Conservation (phyloP, 2,797 vertebrate genomes). For the Leuciscus waleckii region DNA sequence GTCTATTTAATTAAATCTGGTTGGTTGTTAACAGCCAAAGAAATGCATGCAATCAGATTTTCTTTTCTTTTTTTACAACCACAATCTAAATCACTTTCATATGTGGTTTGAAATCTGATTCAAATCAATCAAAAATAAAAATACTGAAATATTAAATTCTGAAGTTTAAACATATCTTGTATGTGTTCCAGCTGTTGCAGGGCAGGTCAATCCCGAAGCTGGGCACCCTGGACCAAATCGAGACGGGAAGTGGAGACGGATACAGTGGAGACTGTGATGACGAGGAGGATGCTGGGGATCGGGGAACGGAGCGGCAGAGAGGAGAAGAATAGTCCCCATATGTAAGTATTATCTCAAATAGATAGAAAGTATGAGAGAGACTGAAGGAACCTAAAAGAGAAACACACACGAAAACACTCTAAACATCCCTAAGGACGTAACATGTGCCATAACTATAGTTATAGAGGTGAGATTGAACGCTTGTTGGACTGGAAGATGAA, state of each 20-base stretch:
- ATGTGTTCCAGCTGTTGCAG: slow-evolving; percentile 80
- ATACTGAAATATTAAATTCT: background rate
- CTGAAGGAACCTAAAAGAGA: too few species aligned
- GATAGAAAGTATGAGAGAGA: background rate
- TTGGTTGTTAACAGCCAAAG: background rate
- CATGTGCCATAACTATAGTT: background rate
- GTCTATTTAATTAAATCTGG: background rate
- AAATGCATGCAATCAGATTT: background rate
- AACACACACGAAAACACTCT: too few species aligned
- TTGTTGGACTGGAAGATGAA: background rate
- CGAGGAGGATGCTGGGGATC: slow-evolving; percentile 88
- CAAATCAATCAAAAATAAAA: background rate
- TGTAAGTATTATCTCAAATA: slow-evolving; percentile 25
- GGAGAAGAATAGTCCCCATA: slow-evolving; percentile 62
- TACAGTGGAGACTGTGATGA: slow-evolving; percentile 91
- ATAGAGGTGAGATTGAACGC: background rate
- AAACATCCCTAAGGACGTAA: too few species aligned
- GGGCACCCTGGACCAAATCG: slow-evolving; percentile 80
- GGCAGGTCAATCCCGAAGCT: slow-evolving; percentile 83
- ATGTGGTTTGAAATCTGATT: background rate
- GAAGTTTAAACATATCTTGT: background rate
- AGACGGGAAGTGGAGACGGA: slow-evolving; percentile 81
- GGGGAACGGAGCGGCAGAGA: slow-evolving; percentile 79
- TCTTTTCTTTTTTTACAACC: too few species aligned
- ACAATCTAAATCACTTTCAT: background rate